Percentiles rank a stretch among this genome's conserved stretches.
phyloP scores from a whole-genome alignment of 2,113 vertebrate genomes.

The Limnothrissa miodon region DNA sequence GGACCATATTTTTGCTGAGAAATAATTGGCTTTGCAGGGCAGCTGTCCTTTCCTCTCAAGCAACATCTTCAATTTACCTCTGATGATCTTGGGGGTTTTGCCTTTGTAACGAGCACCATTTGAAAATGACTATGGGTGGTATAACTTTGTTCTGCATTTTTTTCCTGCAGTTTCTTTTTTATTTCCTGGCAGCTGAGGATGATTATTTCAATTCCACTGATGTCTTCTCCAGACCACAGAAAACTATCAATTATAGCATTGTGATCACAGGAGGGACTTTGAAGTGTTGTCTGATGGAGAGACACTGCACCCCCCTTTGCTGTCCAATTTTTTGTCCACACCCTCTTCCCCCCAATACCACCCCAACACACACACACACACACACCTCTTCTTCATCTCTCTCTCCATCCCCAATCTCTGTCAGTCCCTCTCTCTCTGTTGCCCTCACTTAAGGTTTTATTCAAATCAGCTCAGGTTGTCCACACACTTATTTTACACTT shows the following conservation, averaged over 20 bases:
- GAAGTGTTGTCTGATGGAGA: conserved; percentile 3
- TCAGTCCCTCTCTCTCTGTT: conserved; percentile 38
- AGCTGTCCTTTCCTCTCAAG: neutral
- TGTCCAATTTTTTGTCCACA: neutral
- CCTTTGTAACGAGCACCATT: neutral
- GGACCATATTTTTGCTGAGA: neutral
- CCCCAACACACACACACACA: too few relatives aligned
- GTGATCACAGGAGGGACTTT: conserved; percentile 44
- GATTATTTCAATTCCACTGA: conserved; percentile 8
- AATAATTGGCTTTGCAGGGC: neutral
- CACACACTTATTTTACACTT: conserved; percentile 62
- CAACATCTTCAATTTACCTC: conserved; percentile 10
- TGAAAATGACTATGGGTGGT: neutral
- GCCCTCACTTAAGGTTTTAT: conserved; percentile 58
- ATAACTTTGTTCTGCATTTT: neutral
- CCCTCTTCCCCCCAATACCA: neutral
- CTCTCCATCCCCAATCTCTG: conserved; percentile 46
- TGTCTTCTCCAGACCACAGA: neutral
- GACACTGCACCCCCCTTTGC: neutral
- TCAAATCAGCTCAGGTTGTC: conserved; percentile 56
- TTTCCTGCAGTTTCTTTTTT: neutral
- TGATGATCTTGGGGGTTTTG: neutral
- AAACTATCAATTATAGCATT: conserved; percentile 22
- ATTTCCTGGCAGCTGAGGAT: neutral
- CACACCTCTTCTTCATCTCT: neutral